Conservation (phyloP, 1,140 invertebrate species). For the Copidosoma floridanum region DNA sequence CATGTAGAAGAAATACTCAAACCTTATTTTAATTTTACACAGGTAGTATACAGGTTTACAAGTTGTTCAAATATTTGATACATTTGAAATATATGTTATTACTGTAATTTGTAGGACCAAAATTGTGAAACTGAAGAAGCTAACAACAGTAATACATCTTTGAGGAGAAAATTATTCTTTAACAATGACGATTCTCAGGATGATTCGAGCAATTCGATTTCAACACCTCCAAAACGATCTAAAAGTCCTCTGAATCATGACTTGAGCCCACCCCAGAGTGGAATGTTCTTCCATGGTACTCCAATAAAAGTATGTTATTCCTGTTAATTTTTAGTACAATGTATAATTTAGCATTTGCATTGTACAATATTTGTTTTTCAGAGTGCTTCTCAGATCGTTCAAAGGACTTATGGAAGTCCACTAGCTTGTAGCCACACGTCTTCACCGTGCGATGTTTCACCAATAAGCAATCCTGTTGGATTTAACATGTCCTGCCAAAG, state of each 20-base stretch:
- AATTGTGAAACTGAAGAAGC: slow-evolving; percentile 46
- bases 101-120: slow-evolving; percentile 42
- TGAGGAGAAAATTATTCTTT: slow-evolving; percentile 51
- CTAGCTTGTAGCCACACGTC: slow-evolving; percentile 26
- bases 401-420: slow-evolving; percentile 35
- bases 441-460: slow-evolving; percentile 46
- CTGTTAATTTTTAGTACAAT: neutral
- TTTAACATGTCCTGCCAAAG: slow-evolving; percentile 42
- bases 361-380: slow-evolving; percentile 15
- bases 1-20: slow-evolving; percentile 62
- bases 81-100: too few species aligned
- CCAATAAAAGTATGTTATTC: slow-evolving; percentile 39
- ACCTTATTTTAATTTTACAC: slow-evolving; percentile 62
- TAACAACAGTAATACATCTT: slow-evolving; percentile 47
- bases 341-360: neutral
- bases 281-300: slow-evolving; percentile 43
- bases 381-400: slow-evolving; percentile 23
- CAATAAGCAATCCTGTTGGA: slow-evolving; percentile 36
- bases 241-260: slow-evolving; percentile 25
- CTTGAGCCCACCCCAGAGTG: slow-evolving; percentile 47
- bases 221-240: slow-evolving; percentile 37
- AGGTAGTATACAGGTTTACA: too few species aligned
- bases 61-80: too few species aligned
- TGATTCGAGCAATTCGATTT: slow-evolving; percentile 33
- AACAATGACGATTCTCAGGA: slow-evolving; percentile 42